A percentile compares a stretch with the other conserved stretches of the same genome.
phyloP scores from a whole-genome alignment of 2,797 vertebrate genomes.

The Pantherophis alleghaniensis region DNA sequence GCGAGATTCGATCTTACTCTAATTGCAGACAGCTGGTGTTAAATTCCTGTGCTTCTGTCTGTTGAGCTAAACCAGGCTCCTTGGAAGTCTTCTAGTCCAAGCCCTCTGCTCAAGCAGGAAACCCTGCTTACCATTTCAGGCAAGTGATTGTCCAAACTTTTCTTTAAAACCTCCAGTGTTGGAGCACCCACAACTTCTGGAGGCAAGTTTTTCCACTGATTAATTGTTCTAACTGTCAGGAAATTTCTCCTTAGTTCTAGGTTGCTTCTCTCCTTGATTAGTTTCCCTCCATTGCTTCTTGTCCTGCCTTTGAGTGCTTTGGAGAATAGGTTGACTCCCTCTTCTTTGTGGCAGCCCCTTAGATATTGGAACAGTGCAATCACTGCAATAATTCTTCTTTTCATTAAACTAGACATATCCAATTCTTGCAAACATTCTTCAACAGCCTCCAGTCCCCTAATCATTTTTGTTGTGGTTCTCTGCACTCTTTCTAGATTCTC shows the following conservation, averaged over 20 bases:
- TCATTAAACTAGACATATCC: not conserved
- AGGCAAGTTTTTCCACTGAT: not conserved
- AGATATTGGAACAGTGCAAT: not conserved
- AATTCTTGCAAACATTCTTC: not conserved
- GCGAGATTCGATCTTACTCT: no score
- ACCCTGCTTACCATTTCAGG: not conserved
- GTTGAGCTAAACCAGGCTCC: no score
- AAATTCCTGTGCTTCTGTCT: no score
- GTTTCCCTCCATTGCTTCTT: not conserved
- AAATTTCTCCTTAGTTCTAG: not conserved
- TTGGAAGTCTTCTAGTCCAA: not conserved
- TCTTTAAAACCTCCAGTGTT: not conserved
- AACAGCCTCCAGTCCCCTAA: not conserved
- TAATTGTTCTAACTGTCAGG: not conserved
- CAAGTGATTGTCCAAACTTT: not conserved
- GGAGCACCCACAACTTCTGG: not conserved
- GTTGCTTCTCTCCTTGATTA: not conserved
- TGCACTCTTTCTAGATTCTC: not conserved
- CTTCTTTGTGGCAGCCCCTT: not conserved
- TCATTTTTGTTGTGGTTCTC: not conserved
- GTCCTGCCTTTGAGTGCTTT: not conserved
- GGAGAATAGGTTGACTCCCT: not conserved
- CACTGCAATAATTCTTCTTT: not conserved
- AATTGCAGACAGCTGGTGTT: no score
- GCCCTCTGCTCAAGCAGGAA: not conserved